Evolutionary conservation across 1,140 invertebrate genomes (phyloP).

Genomic region (Aphaenogaster floridana): DNA sequence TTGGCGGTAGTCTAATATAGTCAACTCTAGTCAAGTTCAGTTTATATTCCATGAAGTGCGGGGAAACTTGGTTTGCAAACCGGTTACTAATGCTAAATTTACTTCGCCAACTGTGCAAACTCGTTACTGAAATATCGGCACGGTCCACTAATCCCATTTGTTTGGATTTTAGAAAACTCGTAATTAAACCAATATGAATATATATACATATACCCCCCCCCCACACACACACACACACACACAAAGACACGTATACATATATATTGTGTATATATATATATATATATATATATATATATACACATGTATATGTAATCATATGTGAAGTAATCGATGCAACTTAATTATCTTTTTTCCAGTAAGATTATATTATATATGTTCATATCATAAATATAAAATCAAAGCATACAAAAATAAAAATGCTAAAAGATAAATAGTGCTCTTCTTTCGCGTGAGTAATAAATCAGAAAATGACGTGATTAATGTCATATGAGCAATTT

Average conservation of each 20-base stretch:
- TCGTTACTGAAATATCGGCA: constrained; percentile 27
- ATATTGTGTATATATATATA: not conserved
- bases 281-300: no score
- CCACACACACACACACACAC: no score
- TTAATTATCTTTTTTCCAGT: not conserved
- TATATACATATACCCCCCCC: not conserved
- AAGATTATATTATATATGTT: not conserved
- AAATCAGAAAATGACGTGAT: not conserved
- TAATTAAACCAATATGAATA: constrained; percentile 2
- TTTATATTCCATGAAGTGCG: constrained; percentile 42
- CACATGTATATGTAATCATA: not conserved
- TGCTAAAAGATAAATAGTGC: not conserved
- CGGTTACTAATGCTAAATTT: constrained; percentile 61
- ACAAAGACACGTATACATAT: no score
- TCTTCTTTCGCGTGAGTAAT: not conserved
- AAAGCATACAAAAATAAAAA: not conserved
- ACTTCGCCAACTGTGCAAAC: constrained; percentile 47
- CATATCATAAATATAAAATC: not conserved
- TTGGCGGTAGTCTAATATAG: constrained; percentile 35
- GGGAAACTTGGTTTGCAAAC: constrained; percentile 51
- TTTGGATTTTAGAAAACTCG: constrained; percentile 15
- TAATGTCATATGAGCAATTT: not conserved
- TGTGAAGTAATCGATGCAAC: not conserved
- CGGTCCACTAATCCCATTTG: constrained; percentile 19
- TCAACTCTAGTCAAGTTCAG: constrained; percentile 49